Evolutionary conservation across 2,797 vertebrate genomes (phyloP).

Genomic region (Phoxinus dragarum): DNA sequence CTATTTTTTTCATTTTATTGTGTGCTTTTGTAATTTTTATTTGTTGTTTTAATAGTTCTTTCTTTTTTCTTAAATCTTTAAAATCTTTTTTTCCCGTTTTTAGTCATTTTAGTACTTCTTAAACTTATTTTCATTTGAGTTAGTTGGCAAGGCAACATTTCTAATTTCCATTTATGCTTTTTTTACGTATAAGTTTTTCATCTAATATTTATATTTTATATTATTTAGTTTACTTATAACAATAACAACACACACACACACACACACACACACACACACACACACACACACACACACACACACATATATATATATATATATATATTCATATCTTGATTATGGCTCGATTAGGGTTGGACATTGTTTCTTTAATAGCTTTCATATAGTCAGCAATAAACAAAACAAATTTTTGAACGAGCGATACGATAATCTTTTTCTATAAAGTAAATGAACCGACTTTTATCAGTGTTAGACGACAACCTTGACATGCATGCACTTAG

Average conservation of each 20-base stretch:
- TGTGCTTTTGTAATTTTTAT: background rate
- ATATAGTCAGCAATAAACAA: background rate
- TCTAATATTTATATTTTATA: background rate
- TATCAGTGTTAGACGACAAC: slow-evolving; percentile 2
- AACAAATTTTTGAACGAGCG: background rate
- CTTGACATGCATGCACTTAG: background rate
- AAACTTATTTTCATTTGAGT: background rate
- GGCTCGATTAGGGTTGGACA: fast-evolving
- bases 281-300: too few relatives aligned
- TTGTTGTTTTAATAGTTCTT: background rate
- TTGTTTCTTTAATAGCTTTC: background rate
- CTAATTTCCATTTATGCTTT: background rate
- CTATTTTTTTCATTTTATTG: background rate
- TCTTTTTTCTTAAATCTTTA: too few relatives aligned
- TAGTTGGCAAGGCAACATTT: background rate
- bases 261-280: too few relatives aligned
- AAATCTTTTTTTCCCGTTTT: background rate
- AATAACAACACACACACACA: background rate
- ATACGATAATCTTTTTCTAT: background rate
- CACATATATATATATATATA: background rate
- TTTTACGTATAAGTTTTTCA: background rate
- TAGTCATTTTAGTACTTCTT: background rate
- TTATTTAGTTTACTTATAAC: background rate
- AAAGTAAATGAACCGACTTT: background rate
- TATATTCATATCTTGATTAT: background rate